Conservation (phyloP, 2,888 invertebrate genomes). For the Tiliacea aurago region DNA sequence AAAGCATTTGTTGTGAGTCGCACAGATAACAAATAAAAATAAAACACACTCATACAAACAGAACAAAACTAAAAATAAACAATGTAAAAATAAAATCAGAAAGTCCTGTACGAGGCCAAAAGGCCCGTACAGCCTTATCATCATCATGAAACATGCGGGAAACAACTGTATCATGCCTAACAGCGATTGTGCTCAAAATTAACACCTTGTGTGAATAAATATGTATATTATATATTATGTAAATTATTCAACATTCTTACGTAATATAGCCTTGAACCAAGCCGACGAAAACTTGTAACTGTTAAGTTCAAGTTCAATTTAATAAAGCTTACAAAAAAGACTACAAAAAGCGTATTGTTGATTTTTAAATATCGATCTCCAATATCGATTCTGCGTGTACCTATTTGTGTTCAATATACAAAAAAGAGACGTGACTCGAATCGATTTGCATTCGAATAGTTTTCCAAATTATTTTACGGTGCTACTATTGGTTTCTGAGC, state of each 20-base stretch:
- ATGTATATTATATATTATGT: conserved; percentile 2
- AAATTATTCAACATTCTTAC: conserved; percentile 32
- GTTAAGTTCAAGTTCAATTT: conserved; percentile 45
- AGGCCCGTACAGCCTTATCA: no score
- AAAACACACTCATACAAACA: no score
- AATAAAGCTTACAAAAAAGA: conserved; percentile 18
- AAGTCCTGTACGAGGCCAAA: no score
- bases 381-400: conserved; percentile 15
- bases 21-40: no score
- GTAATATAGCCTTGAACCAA: conserved; percentile 39
- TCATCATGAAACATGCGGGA: background rate
- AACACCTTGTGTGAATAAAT: background rate
- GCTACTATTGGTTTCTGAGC: conserved; percentile 27
- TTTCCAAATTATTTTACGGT: conserved; percentile 23
- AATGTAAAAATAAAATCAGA: no score
- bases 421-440: conserved; percentile 41
- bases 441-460: conserved; percentile 45
- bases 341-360: conserved; percentile 19
- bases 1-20: no score
- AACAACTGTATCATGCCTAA: background rate
- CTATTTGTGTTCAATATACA: conserved; percentile 31
- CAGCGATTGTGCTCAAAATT: conserved; percentile 10
- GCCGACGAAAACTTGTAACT: conserved; percentile 13
- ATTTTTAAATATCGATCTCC: conserved; percentile 16
- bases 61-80: no score